phyloP scores from a whole-genome alignment of 2,888 invertebrate genomes.

The Eupithecia subumbrata region DNA sequence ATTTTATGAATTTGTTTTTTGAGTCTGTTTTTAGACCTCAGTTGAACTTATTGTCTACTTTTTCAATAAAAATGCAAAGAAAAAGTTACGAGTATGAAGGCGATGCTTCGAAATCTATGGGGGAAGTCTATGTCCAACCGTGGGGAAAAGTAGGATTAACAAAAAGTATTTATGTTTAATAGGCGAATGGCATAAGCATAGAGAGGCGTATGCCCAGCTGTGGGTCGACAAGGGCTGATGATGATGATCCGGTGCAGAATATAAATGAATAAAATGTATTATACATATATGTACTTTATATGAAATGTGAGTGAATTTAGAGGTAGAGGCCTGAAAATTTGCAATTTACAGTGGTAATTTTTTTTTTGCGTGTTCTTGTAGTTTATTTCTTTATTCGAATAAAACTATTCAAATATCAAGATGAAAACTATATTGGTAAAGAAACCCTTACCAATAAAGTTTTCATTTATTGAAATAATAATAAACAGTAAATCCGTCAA shows the following conservation, averaged over 20 bases:
- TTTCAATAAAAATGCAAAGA: no score
- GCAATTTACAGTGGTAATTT: neutral
- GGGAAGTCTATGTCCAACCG: neutral
- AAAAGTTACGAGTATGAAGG: no score
- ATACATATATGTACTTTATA: no score
- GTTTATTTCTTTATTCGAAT: neutral
- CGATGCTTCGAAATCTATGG: no score
- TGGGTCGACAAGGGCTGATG: neutral
- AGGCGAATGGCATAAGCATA: no score
- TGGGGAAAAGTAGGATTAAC: neutral
- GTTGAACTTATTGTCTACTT: neutral
- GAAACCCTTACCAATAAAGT: neutral
- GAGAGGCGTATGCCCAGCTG: no score
- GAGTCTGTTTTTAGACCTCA: no score
- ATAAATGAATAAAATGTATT: neutral
- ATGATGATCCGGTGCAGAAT: no score
- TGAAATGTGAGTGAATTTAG: no score
- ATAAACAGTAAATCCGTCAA: conserved; percentile 16
- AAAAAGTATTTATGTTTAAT: neutral
- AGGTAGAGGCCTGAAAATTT: neutral
- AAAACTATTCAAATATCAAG: no score
- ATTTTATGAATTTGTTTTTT: neutral
- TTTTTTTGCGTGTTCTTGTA: neutral
- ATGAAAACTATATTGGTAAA: no score
- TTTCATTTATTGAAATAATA: conserved; percentile 1